A percentile compares a stretch with the other conserved stretches of the same genome.
phyloP scores from a whole-genome alignment of 2,797 vertebrate genomes.

The Lycodopsis pacificus region DNA sequence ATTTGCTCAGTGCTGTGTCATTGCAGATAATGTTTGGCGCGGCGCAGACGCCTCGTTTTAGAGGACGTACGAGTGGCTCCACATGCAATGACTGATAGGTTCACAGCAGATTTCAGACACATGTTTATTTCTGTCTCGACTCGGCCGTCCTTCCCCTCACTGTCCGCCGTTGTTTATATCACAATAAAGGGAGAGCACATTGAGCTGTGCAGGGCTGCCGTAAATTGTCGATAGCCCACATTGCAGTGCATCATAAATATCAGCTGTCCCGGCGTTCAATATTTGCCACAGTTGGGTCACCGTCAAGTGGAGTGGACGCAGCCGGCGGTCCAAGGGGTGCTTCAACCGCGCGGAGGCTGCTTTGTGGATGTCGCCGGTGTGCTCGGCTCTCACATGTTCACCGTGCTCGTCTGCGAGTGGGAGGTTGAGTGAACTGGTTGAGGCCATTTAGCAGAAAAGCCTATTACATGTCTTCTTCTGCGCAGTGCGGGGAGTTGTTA shows the following conservation, averaged over 20 bases:
- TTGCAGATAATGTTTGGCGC: constrained; percentile 57
- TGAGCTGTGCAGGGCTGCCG: constrained; percentile 41
- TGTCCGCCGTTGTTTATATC: constrained; percentile 58
- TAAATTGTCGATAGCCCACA: constrained; percentile 65
- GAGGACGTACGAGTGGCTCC: constrained; percentile 52
- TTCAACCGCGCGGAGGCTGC: constrained; percentile 17
- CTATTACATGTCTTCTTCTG: constrained; percentile 45
- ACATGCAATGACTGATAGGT: constrained; percentile 58
- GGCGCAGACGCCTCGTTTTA: constrained; percentile 44
- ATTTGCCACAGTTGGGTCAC: constrained; percentile 40
- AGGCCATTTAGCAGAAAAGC: constrained; percentile 56
- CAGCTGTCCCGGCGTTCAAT: constrained; percentile 31
- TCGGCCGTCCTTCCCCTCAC: constrained; percentile 50
- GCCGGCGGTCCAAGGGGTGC: constrained; percentile 10
- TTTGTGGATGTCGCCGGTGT: constrained; percentile 15
- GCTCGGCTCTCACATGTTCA: constrained; percentile 25
- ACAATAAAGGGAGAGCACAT: constrained; percentile 62
- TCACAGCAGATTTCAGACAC: constrained; percentile 44
- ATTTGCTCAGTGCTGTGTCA: constrained; percentile 63
- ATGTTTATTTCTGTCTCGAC: constrained; percentile 56
- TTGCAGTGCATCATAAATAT: constrained; percentile 70
- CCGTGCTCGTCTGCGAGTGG: constrained; percentile 28
- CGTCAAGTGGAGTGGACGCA: constrained; percentile 27
- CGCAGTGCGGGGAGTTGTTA: constrained; percentile 42
- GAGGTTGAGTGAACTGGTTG: constrained; percentile 56